Conservation (phyloP, 1,140 invertebrate genomes). For the Heliconius congener region DNA sequence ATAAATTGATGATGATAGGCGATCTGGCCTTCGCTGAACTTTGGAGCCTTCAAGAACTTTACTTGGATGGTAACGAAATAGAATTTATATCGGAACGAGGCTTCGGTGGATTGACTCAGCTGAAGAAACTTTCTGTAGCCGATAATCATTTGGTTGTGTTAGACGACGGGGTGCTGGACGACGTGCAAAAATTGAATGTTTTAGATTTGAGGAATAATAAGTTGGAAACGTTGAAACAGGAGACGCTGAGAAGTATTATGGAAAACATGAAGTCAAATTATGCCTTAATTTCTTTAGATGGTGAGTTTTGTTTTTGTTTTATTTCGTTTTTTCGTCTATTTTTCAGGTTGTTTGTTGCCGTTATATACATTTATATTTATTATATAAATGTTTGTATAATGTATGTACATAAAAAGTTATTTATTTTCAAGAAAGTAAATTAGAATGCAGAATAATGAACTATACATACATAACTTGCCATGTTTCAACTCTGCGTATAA, state of each 20-base stretch:
- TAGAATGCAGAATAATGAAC: too few species aligned
- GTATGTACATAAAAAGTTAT: too few species aligned
- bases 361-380: too few species aligned
- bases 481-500: too few species aligned
- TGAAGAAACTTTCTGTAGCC: slow-evolving; percentile 86
- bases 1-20: slow-evolving; percentile 87
- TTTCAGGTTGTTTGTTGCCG: too few species aligned
- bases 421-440: too few species aligned
- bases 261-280: slow-evolving; percentile 86
- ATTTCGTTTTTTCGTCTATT: not conserved
- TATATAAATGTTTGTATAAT: too few species aligned
- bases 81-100: slow-evolving; percentile 86
- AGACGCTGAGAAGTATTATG: slow-evolving; percentile 87
- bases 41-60: slow-evolving; percentile 86
- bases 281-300: slow-evolving; percentile 70
- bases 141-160: slow-evolving; percentile 87
- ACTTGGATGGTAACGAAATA: slow-evolving; percentile 87
- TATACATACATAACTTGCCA: too few species aligned
- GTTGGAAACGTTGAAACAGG: slow-evolving; percentile 87
- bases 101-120: slow-evolving; percentile 85
- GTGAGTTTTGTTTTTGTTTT: slow-evolving; percentile 51
- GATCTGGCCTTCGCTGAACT: slow-evolving; percentile 89
- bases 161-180: slow-evolving; percentile 84
- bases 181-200: slow-evolving; percentile 84
- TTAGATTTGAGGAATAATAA: slow-evolving; percentile 88